Conservation (phyloP, 2,888 invertebrate species). For the Sinodicranocentrus sp. region DNA sequence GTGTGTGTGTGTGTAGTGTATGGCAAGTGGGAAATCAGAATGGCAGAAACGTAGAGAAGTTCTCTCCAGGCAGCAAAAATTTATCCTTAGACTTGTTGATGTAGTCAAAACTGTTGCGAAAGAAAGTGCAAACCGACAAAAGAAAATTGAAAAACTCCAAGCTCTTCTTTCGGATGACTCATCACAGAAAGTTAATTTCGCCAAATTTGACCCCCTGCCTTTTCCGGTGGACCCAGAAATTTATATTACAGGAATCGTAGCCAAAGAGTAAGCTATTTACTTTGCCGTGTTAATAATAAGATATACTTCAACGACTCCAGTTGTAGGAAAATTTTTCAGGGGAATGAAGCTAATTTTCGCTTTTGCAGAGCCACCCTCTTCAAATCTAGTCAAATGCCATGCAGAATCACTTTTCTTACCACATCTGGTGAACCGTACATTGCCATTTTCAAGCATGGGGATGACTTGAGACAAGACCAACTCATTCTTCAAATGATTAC, state of each 20-base stretch:
- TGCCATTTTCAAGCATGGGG: constrained; percentile 98
- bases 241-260: constrained; percentile 91
- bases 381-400: constrained; percentile 98
- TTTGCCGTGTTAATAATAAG: neutral
- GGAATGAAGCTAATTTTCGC: too few species aligned
- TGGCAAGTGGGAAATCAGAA: constrained; percentile 82
- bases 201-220: constrained; percentile 93
- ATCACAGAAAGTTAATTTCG: constrained; percentile 90
- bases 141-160: constrained; percentile 94
- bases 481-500: constrained; percentile 98
- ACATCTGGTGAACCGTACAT: constrained; percentile 84
- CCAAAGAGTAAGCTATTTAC: constrained; percentile 83
- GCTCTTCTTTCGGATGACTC: constrained; percentile 88
- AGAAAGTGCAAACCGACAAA: constrained; percentile 94
- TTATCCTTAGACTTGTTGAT: constrained; percentile 93
- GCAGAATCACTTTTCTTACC: constrained; percentile 78
- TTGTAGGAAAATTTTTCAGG: too few species aligned
- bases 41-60: constrained; percentile 87
- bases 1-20: too few species aligned
- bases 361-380: constrained; percentile 88
- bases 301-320: too few species aligned
- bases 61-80: constrained; percentile 91
- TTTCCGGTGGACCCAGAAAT: constrained; percentile 97
- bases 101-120: constrained; percentile 92
- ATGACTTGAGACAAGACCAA: constrained; percentile 98